phyloP scores from a whole-genome alignment of 2,797 vertebrate genomes.

The Danio albolineatus region DNA sequence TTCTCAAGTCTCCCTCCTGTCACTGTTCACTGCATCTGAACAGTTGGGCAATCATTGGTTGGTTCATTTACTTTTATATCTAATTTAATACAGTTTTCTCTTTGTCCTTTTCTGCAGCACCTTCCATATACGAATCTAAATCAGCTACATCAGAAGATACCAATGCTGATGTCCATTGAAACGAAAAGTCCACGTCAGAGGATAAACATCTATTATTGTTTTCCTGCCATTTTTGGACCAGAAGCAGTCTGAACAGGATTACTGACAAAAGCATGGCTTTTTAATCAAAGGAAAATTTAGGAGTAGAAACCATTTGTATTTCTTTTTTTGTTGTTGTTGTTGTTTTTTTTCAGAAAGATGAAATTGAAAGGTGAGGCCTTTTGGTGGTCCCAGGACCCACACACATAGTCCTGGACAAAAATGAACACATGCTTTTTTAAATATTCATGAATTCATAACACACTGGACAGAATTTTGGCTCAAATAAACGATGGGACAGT shows the following conservation, averaged over 20 bases:
- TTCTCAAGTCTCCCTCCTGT: no score
- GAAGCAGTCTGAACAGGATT: conserved; percentile 58
- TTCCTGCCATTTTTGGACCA: conserved; percentile 58
- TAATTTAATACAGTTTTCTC: conserved; percentile 7
- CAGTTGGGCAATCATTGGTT: no score
- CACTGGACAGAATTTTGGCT: no score
- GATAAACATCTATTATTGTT: conserved; percentile 37
- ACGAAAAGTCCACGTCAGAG: conserved; percentile 32
- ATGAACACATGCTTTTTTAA: no score
- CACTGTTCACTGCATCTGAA: no score
- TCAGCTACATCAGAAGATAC: conserved; percentile 53
- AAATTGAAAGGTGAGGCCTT: conserved; percentile 22
- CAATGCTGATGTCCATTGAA: conserved; percentile 27
- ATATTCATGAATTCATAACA: no score
- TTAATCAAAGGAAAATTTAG: conserved; percentile 37
- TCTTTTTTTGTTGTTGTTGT: background rate
- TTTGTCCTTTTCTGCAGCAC: conserved; percentile 81
- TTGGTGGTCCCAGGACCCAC: background rate
- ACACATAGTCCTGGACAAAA: no score
- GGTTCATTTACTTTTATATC: background rate
- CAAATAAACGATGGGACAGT: background rate
- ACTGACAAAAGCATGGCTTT: conserved; percentile 49
- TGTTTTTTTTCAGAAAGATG: conserved; percentile 2
- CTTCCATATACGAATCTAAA: conserved; percentile 97
- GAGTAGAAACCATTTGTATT: conserved; percentile 24